Conservation (phyloP, 2,797 vertebrate genomes). For the Bradypodion ventrale region DNA sequence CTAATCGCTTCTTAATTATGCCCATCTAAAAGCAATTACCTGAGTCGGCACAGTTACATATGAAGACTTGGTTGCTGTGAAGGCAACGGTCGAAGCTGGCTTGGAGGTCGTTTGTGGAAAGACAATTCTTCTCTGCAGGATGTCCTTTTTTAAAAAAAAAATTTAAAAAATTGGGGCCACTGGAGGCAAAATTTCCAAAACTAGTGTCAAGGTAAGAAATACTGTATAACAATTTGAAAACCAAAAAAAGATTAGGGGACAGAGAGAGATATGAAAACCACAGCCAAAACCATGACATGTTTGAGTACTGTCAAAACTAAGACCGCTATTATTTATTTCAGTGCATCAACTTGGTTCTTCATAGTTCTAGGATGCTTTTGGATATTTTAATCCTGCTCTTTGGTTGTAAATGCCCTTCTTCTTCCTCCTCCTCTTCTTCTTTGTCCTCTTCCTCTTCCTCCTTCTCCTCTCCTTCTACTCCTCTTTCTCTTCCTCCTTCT, state of each 20-base stretch:
- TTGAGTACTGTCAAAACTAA: background rate
- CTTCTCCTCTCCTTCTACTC: too few species aligned
- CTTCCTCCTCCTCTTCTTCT: too few species aligned
- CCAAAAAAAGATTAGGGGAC: too few species aligned
- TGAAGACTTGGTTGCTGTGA: conserved; percentile 72
- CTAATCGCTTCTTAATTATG: conserved; percentile 84
- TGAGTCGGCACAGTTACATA: conserved; percentile 76
- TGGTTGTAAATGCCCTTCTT: too few species aligned
- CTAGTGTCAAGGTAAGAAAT: background rate
- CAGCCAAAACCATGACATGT: background rate
- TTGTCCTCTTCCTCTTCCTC: too few species aligned
- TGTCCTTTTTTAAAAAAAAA: background rate
- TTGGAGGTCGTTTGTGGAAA: conserved; percentile 61
- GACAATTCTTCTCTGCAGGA: background rate
- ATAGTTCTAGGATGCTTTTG: too few species aligned
- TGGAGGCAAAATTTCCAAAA: background rate
- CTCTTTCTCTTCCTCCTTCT: too few species aligned
- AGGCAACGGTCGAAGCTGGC: conserved; percentile 63
- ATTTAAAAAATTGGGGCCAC: background rate
- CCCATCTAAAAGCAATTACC: conserved; percentile 83
- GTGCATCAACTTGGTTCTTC: too few species aligned
- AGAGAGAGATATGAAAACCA: background rate
- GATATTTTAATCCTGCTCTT: too few species aligned
- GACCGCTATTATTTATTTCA: background rate
- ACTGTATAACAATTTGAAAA: too few species aligned